Evolutionary conservation across 2,888 invertebrate genomes (phyloP).

Genomic region (Nomada ferruginata): DNA sequence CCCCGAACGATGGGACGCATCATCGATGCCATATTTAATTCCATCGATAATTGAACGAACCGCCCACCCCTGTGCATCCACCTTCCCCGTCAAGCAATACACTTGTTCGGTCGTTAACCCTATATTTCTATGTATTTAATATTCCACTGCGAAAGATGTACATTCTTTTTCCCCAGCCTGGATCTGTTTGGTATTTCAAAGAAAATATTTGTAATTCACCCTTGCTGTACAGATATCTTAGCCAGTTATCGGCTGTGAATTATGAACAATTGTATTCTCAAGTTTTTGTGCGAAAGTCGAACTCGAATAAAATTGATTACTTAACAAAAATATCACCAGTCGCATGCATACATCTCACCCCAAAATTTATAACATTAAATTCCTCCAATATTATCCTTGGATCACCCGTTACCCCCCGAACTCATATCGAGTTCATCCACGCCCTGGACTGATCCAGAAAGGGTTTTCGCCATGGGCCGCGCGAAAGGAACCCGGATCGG

Average conservation of each 20-base stretch:
- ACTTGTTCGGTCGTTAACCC: conserved; percentile 44
- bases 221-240: too few species aligned
- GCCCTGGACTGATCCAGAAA: neutral
- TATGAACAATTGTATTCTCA: too few species aligned
- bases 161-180: neutral
- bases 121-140: conserved; percentile 39
- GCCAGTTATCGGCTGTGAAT: too few species aligned
- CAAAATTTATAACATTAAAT: neutral
- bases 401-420: neutral
- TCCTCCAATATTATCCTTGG: neutral
- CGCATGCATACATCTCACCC: too few species aligned
- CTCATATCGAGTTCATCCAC: neutral
- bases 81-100: neutral
- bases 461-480: neutral
- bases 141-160: neutral
- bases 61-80: neutral
- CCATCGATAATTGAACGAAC: conserved; percentile 46
- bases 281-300: too few species aligned
- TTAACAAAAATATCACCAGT: too few species aligned
- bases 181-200: neutral
- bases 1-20: conserved; percentile 37
- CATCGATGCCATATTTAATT: conserved; percentile 59
- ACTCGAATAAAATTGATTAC: too few species aligned
- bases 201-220: too few species aligned
- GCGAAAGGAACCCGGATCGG: conserved; percentile 21